phyloP scores from a whole-genome alignment of 2,113 vertebrate genomes.

The Himantopus leucocephalus region DNA sequence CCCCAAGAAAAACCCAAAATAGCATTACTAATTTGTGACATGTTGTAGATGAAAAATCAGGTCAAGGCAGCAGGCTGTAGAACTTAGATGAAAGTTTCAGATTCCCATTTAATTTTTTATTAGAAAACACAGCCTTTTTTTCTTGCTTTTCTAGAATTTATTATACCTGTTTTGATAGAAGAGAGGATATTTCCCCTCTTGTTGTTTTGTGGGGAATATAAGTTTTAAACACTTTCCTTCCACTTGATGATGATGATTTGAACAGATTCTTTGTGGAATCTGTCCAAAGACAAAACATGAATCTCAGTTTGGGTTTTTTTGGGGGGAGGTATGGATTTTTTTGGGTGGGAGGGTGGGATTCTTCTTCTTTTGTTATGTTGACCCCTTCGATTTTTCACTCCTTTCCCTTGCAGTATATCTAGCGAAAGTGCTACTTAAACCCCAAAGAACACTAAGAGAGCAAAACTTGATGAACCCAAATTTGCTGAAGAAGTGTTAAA shows the following conservation, averaged over 20 bases:
- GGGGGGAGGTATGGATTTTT: no score
- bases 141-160: background rate
- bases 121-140: background rate
- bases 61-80: background rate
- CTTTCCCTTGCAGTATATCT: background rate
- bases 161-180: background rate
- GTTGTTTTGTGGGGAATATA: background rate
- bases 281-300: background rate
- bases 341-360: fast-evolving
- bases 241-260: background rate
- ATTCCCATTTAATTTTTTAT: background rate
- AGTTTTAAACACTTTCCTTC: background rate
- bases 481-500: background rate
- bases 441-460: background rate
- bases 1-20: background rate
- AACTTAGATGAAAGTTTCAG: background rate
- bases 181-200: background rate
- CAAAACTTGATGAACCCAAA: background rate
- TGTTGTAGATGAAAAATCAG: background rate
- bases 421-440: background rate
- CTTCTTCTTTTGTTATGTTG: background rate
- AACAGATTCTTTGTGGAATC: background rate
- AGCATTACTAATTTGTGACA: background rate
- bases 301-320: background rate
- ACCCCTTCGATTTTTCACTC: background rate